These are phyloP conservation scores for Heterochromis multidens DNA, from an alignment of 2,113 vertebrate species.

Conservation along the genomic window DNA sequence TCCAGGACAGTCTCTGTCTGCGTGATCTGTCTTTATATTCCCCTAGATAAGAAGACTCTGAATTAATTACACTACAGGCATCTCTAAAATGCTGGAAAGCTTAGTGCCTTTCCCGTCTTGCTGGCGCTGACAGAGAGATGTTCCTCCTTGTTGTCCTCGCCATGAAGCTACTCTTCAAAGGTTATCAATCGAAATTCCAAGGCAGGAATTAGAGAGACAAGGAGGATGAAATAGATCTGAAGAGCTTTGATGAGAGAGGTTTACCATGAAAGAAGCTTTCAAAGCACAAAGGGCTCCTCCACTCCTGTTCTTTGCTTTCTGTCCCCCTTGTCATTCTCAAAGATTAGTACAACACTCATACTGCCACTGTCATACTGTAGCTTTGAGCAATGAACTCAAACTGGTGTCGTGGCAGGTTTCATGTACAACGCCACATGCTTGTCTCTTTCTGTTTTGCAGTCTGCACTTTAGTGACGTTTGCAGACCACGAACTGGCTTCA, in stretches of 20 bases:
- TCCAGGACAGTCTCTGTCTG: constrained; percentile 7
- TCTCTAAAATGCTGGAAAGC: constrained; percentile 32
- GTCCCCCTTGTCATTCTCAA: constrained; percentile 21
- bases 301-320: constrained; percentile 26
- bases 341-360: constrained; percentile 51
- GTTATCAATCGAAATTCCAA: constrained; percentile 55
- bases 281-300: constrained; percentile 51
- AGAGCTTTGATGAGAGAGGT: constrained; percentile 56
- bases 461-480: neutral
- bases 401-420: constrained; percentile 49
- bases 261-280: constrained; percentile 61
- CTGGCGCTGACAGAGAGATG: constrained; percentile 51
- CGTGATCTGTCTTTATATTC: constrained; percentile 30
- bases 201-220: constrained; percentile 51
- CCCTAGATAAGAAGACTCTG: constrained; percentile 48
- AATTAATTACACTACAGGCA: constrained; percentile 64
- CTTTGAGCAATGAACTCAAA: constrained; percentile 41
- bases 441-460: constrained; percentile 20
- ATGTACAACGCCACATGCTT: constrained; percentile 6
- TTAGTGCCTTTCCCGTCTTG: constrained; percentile 41
- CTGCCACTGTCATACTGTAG: constrained; percentile 14
- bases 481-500: neutral
- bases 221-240: constrained; percentile 56
- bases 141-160: constrained; percentile 44
- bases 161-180: constrained; percentile 57